Evolutionary conservation across 2,113 vertebrate genomes (phyloP).

Genomic region (Bungarus multicinctus): DNA sequence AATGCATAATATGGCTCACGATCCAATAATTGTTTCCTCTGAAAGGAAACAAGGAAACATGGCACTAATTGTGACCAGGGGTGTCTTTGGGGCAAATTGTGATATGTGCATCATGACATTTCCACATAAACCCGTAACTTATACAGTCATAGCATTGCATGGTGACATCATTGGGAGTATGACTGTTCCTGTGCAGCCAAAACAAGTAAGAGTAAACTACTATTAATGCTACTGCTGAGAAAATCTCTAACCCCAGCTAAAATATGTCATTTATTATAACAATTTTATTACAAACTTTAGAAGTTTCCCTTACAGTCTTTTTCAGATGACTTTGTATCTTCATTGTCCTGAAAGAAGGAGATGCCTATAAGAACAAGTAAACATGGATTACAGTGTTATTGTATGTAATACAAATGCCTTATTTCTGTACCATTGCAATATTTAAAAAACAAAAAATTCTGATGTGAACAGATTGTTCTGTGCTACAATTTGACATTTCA

Average conservation of each 20-base stretch:
- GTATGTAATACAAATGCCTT: background rate
- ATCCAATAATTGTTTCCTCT: background rate
- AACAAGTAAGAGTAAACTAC: background rate
- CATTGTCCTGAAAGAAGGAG: conserved; percentile 9
- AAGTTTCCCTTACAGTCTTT: conserved; percentile 27
- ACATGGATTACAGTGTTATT: background rate
- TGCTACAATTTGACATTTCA: background rate
- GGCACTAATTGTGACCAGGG: background rate
- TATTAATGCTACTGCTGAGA: background rate
- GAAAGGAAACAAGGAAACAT: background rate
- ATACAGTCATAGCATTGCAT: background rate
- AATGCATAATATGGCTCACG: background rate
- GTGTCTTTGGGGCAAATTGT: background rate
- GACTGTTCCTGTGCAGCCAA: no score
- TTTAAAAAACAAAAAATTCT: background rate
- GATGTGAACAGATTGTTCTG: background rate
- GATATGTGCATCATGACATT: background rate
- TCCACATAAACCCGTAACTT: background rate
- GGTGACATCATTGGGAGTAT: background rate
- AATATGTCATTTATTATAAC: background rate
- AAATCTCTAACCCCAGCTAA: background rate
- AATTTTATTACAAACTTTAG: background rate
- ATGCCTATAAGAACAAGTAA: conserved; percentile 14
- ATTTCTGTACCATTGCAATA: background rate
- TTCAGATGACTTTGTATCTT: conserved; percentile 2